These are phyloP conservation scores for Cotesia chilonis DNA, from an alignment of 1,140 invertebrate species.

Conservation along the genomic window DNA sequence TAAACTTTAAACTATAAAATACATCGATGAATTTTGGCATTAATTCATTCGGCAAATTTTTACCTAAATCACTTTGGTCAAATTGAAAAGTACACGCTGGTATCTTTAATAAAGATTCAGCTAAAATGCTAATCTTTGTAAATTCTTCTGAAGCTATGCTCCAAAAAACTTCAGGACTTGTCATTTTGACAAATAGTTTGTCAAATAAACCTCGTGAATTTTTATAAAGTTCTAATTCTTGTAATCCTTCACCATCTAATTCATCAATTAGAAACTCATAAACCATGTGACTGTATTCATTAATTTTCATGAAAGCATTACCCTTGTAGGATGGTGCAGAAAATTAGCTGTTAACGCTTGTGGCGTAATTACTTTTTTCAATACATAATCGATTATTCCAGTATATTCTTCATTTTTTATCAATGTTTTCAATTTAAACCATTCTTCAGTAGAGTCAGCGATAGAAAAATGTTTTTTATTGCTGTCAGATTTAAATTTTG, in stretches of 20 bases:
- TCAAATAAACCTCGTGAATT: constrained; percentile 3
- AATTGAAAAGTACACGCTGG: constrained; percentile 1
- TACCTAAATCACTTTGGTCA: too few species aligned
- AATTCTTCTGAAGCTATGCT: background rate
- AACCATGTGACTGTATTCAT: background rate
- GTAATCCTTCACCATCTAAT: background rate
- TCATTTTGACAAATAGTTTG: constrained; percentile 3
- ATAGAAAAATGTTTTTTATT: too few species aligned
- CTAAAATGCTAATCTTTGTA: background rate
- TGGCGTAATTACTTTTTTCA: background rate
- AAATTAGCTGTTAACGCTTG: constrained; percentile 12
- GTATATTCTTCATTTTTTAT: too few species aligned
- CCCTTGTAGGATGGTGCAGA: constrained; percentile 1
- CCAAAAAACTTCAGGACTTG: background rate
- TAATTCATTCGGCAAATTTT: too few species aligned
- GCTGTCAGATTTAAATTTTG: too few species aligned
- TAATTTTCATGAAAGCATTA: constrained; percentile 8
- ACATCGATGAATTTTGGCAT: too few species aligned
- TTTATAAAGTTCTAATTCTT: constrained; percentile 1
- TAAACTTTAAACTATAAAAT: too few species aligned
- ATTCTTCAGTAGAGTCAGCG: too few species aligned
- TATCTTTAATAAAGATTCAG: background rate
- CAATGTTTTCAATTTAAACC: too few species aligned
- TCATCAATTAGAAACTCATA: constrained; percentile 9
- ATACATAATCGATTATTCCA: too few species aligned